Evolutionary conservation across 2,888 invertebrate species (phyloP).

Genomic region (Phymatocera aterrima): DNA sequence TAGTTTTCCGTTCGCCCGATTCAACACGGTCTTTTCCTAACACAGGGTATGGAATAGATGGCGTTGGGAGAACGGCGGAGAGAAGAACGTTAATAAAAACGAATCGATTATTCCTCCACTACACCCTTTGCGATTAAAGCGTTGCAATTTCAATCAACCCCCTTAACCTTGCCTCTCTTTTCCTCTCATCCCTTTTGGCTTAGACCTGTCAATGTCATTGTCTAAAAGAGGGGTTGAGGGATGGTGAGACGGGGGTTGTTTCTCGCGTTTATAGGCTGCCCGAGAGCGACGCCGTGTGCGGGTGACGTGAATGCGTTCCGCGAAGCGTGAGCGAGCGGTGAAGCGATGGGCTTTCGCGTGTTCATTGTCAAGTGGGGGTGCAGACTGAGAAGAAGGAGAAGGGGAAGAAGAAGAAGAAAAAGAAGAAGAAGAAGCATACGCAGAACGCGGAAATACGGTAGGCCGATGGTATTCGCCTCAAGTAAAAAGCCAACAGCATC

Average conservation of each 20-base stretch:
- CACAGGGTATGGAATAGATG: background rate
- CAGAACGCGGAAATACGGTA: conserved; percentile 10
- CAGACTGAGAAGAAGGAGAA: background rate
- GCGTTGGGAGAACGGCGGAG: background rate
- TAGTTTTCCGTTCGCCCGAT: conserved; percentile 17
- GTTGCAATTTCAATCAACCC: conserved; percentile 34
- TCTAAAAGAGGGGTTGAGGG: conserved; percentile 14
- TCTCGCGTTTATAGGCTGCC: conserved; percentile 21
- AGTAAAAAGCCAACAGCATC: conserved; percentile 37
- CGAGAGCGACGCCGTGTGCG: conserved; percentile 50
- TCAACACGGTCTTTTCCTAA: background rate
- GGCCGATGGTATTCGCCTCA: conserved; percentile 1
- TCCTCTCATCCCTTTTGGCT: background rate
- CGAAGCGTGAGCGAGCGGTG: conserved; percentile 55
- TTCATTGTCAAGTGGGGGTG: conserved; percentile 44
- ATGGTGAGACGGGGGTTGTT: conserved; percentile 29
- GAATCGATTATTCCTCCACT: conserved; percentile 17
- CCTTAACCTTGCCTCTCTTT: background rate
- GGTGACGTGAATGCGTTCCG: conserved; percentile 61
- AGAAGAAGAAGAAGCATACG: background rate
- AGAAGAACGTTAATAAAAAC: conserved; percentile 16
- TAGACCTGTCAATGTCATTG: conserved; percentile 39
- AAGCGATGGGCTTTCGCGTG: conserved; percentile 39
- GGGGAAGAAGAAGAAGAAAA: background rate
- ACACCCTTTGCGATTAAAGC: background rate